Evolutionary conservation across 2,113 vertebrate genomes (phyloP), one percentile per base, ranked within the genome.

Genomic region (Progne subis): DNA sequence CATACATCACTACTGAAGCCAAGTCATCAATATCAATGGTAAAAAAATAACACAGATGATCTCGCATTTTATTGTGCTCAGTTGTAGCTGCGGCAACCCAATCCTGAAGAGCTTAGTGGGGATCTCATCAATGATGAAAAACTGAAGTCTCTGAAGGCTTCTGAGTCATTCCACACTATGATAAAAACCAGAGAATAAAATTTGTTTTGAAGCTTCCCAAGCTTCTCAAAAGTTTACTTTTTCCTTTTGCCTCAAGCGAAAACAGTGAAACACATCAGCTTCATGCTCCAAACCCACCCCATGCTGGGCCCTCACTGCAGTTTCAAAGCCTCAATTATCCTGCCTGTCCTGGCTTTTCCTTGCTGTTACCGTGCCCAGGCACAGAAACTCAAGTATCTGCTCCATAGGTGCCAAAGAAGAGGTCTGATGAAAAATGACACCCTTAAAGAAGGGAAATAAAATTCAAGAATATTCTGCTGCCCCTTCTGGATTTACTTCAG

Each of bases 1-100:
- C 71, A 92, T 90, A 52, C 74, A 96, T 97, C 94, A 96, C 80
- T 72, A 18, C 44, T 78, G 77, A 96, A 96, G 82, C 61, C 64
- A 92, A 81, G 41, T 49, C 83, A 94, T 90, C 81, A 94, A 70
- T 76, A 95, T 41, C 85, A 82, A 94, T 78, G 43, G 41, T 90
- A 86, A 94, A 88, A 88, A 95, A 94, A 85, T 44, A 82, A 81
- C 14, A 90, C 64, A 65, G 72, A 87, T 81, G 31, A 93, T 59
- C 52, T 82, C 55, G 86, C 19, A 87, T 68, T 89, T 85, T 84
- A 53, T 46, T 76, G 90, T 64, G 61, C 68, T 92, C 60, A 65
- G 34, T 46, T 94, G 70, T 52, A 92, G 71, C 86, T 86, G 71
- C 34, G 3, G 49, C 34, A 76, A 64, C 19, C 24, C 18, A 60